Conservation (phyloP, 2,113 vertebrate species). For the cattle (Bos taurus) region DNA sequence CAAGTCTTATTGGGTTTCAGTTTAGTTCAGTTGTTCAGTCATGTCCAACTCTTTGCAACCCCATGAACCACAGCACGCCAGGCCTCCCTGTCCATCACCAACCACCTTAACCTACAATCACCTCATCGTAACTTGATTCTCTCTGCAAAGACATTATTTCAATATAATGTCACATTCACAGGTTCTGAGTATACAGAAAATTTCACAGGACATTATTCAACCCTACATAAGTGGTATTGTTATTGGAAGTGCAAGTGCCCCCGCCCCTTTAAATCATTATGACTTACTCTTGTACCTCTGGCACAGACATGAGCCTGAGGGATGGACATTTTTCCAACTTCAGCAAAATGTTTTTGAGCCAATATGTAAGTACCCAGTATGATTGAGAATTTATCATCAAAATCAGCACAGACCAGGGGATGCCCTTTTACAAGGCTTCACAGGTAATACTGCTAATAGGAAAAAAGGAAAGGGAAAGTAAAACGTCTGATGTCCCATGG, state of each 20-base stretch:
- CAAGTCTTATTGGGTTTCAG: not conserved
- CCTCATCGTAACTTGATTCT: not conserved
- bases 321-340: not conserved
- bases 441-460: too few relatives aligned
- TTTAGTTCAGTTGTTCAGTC: not conserved
- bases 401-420: not conserved
- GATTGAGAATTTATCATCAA: not conserved
- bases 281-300: not conserved
- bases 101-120: not conserved
- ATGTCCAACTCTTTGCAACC: not conserved
- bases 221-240: not conserved
- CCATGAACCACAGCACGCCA: accelerated
- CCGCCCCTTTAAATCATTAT: not conserved
- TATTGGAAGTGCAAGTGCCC: not conserved
- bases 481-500: accelerated
- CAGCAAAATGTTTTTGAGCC: not conserved
- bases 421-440: not conserved
- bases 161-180: not conserved
- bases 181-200: not conserved
- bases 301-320: accelerated
- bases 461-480: not conserved
- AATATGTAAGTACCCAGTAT: not conserved
- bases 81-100: not conserved
- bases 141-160: not conserved
- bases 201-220: not conserved